phyloP scores from a whole-genome alignment of 2,888 invertebrate species.

The Palloptera scutellata region DNA sequence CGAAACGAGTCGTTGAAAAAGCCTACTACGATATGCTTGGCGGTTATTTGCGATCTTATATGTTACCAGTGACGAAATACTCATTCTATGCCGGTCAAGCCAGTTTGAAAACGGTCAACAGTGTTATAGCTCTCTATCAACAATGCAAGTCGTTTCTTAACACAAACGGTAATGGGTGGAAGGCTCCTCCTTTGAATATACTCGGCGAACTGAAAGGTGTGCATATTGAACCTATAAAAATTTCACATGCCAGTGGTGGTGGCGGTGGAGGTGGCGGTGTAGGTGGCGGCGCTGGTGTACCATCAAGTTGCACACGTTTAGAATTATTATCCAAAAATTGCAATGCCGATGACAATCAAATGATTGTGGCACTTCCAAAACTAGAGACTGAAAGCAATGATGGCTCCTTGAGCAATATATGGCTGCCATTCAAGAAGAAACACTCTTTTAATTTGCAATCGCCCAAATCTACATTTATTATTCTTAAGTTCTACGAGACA shows the following conservation, averaged over 20 bases:
- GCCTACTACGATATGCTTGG: slow-evolving; percentile 61
- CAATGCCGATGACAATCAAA: slow-evolving; percentile 47
- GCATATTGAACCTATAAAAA: slow-evolving; percentile 46
- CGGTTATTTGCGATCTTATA: slow-evolving; percentile 56
- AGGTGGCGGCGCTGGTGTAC: slow-evolving; percentile 31
- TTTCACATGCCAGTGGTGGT: slow-evolving; percentile 24
- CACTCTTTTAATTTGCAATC: slow-evolving; percentile 57
- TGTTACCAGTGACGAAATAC: slow-evolving; percentile 57
- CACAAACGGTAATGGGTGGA: slow-evolving; percentile 63
- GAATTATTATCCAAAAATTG: slow-evolving; percentile 44
- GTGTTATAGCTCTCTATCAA: slow-evolving; percentile 49
- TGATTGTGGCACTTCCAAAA: slow-evolving; percentile 58
- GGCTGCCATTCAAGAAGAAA: slow-evolving; percentile 57
- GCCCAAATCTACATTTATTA: slow-evolving; percentile 49
- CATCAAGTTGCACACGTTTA: slow-evolving; percentile 52
- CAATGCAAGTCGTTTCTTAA: slow-evolving; percentile 56
- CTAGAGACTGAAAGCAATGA: slow-evolving; percentile 49
- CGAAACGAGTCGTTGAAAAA: slow-evolving; percentile 46
- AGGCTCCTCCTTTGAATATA: slow-evolving; percentile 46
- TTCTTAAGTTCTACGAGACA: slow-evolving; percentile 57
- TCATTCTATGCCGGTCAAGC: slow-evolving; percentile 60
- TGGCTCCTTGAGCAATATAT: slow-evolving; percentile 55
- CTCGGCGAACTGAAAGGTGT: slow-evolving; percentile 40
- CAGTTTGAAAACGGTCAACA: slow-evolving; percentile 49
- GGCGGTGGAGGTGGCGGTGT: slow-evolving; percentile 15